Base-by-base conservation (phyloP, 2,888 invertebrate species). In the Sialis fuliginosa region DNA sequence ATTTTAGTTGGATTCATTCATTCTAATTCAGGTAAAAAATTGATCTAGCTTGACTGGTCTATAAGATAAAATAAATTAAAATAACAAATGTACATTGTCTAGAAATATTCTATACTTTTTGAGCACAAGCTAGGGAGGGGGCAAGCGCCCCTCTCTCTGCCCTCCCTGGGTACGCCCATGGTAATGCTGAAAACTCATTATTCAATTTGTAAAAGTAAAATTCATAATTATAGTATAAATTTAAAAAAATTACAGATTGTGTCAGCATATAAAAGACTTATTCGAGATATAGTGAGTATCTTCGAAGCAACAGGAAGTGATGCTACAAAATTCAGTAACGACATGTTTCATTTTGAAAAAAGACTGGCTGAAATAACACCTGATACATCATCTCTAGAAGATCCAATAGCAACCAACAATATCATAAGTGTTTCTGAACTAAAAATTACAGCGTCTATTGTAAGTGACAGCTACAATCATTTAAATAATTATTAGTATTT, bases 321-420 rank as follows among this genome's bases (percentile, higher is more conserved):
- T 45, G 71, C 73, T 0, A 57, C 60, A 3, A 61, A 61, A 50
- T 73, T 72, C 58, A 67, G 69, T 30, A 64, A 65, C 9, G 69
- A 71, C 52, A 66, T 73, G 49, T 72, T 70, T 53, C 63, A 63
- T 50, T 74, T 71, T 55, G 74, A 75, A 56, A 69, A 67, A 56
- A 57, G 74, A 32, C 64, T 75, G 7, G 72, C 72, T 1, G 70
- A 71, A 57, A 62, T 70, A 7, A 67, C 66, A 6, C 71, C 71
- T 1, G 58, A 60, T 46, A 53, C 55, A 10, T 54, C 51, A 9
- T 57, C 57, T 9, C 48, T 64, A 41, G 54, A 57, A 39, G 62
- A 68, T 56, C 67, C 68, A 0, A 55, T 66, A 6, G 54, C 56
- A 9, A 62, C 63, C 4, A 63, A 64, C 46, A 62, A 64, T 48